Base-by-base conservation (phyloP, 64 coral and sea anemone species). In the Acropora yongei region DNA sequence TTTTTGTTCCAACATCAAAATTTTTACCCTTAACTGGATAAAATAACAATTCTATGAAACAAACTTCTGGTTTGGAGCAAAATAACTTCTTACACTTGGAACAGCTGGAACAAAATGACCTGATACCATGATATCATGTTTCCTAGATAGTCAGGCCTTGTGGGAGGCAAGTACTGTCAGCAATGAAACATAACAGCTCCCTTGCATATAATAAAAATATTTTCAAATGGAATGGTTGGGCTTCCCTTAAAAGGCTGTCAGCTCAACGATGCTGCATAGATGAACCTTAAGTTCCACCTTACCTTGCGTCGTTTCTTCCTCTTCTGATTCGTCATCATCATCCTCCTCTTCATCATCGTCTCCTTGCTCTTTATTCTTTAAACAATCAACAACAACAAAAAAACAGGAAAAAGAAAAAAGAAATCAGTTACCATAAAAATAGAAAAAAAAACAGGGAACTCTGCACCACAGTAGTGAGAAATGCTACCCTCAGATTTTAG, bases 241-340 rank as follows among this genome's bases (percentile, higher is more conserved):
- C 60, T 1, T 12, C 16, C 10, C 3, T 10, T 13, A 10, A 63
- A 63, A 11, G 8, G 60, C 11, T 7, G 60, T 63, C 60, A 11
- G 16, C 13, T 2, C 2, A 63, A 0, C 6, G 3, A 63, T 14
- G 11, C 0, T 14, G 60, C 60, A 63, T 11, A 63, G 60, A 14
- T 16, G 60, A 14, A 14, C 10, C 60, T 13, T 30, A 46, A 68
- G 1, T 48, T 41, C 49, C 5, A 19, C 77, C 79, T 78, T 76
- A 94, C 83, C 89, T 82, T 91, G 75, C 6, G 86, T 86, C 17
- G 79, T 74, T 30, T 93, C 95, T 63, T 89, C 82, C 13, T 96
- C 90, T 44, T 94, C 92, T 8, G 87, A 92, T 48, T 97, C 92
- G 51, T 87, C 90, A 42, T 93, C 92, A 43, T 93, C 95, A 43